Percentiles rank a stretch among this genome's conserved stretches.
Evolutionary conservation across 2,113 vertebrate species (phyloP).

Genomic region (Mungos mungo): DNA sequence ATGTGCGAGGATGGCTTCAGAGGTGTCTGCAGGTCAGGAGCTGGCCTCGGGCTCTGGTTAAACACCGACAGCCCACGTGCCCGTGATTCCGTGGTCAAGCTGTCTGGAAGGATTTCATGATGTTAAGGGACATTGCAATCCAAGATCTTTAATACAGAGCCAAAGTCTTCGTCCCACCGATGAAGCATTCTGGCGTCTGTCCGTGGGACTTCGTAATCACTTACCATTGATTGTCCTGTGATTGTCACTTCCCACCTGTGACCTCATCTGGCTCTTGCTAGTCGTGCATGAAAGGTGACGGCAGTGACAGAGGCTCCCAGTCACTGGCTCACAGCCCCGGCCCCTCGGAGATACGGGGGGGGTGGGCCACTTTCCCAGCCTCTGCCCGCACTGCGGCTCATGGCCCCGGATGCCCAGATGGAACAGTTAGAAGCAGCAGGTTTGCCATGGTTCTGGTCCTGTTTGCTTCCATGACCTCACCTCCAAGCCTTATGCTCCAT

Average conservation of each 20-base stretch:
- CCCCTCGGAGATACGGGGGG: rapidly evolving
- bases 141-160: not conserved
- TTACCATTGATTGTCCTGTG: rapidly evolving
- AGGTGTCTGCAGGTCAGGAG: rapidly evolving
- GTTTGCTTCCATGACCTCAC: rapidly evolving
- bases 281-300: too few relatives aligned
- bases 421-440: rapidly evolving
- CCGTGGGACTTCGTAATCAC: not conserved
- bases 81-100: not conserved
- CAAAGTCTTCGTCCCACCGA: not conserved
- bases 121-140: too few relatives aligned
- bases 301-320: rapidly evolving
- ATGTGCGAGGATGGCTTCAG: not conserved
- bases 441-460: not conserved
- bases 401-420: rapidly evolving
- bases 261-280: not conserved
- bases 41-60: not conserved
- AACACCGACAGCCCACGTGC: rapidly evolving
- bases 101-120: not conserved
- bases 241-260: not conserved
- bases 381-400: rapidly evolving
- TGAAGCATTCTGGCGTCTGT: not conserved
- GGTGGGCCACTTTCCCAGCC: rapidly evolving
- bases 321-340: rapidly evolving
- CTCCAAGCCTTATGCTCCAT: too few relatives aligned